A percentile compares a stretch with the other conserved stretches of the same genome.
Evolutionary conservation across 2,797 vertebrate genomes (phyloP).

Genomic region (Limosa lapponica): DNA sequence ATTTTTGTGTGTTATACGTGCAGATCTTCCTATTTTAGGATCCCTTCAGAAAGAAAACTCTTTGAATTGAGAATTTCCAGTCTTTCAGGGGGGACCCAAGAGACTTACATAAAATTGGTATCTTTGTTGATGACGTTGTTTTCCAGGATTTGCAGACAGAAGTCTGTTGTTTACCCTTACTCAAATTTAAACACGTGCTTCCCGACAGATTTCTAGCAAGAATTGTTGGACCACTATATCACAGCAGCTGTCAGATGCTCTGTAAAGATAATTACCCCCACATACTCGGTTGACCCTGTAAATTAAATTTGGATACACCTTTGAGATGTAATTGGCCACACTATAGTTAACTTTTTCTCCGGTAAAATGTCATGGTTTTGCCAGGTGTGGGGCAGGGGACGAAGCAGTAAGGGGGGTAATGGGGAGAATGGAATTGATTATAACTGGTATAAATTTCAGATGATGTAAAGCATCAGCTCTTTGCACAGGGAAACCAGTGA

Average conservation of each 20-base stretch:
- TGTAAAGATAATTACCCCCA: background rate
- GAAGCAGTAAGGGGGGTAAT: background rate
- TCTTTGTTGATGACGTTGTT: background rate
- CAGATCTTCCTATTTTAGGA: background rate
- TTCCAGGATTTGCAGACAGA: background rate
- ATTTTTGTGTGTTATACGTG: background rate
- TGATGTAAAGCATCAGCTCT: slow-evolving; percentile 37
- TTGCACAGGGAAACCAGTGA: slow-evolving; percentile 41
- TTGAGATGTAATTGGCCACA: slow-evolving; percentile 6
- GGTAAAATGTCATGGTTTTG: background rate
- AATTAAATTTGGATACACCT: slow-evolving; percentile 29
- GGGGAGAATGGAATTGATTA: slow-evolving; percentile 31
- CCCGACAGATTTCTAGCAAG: background rate
- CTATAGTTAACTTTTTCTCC: background rate
- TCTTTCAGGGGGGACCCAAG: background rate
- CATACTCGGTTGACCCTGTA: background rate
- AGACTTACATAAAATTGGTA: background rate
- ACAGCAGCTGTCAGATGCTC: slow-evolving; percentile 14
- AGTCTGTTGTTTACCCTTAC: background rate
- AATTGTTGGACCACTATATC: background rate
- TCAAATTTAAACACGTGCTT: slow-evolving; percentile 17
- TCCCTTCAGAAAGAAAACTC: background rate
- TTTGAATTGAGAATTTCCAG: background rate
- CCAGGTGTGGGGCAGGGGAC: background rate
- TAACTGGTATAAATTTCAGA: slow-evolving; percentile 50